These are phyloP conservation scores for Drosophila setifemur DNA, from an alignment of 1,140 invertebrate species.

Conservation along the genomic window DNA sequence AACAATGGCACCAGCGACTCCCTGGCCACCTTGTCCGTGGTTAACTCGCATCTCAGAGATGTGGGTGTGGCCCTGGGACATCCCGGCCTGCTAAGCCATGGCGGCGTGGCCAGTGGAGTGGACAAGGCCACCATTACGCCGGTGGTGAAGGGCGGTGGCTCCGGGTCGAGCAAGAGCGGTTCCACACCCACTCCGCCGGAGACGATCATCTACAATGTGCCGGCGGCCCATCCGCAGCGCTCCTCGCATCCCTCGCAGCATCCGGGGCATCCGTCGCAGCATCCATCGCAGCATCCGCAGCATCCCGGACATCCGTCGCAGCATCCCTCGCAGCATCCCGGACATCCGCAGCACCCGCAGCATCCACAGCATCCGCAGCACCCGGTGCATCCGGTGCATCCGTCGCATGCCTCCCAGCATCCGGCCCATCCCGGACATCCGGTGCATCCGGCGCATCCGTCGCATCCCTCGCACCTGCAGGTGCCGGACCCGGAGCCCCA, in stretches of 20 bases:
- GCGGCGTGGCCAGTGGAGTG: background rate
- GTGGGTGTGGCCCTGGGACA: conserved; percentile 61
- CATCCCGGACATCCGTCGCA: background rate
- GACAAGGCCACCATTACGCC: conserved; percentile 68
- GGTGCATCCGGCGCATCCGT: conserved; percentile 14
- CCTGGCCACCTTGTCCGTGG: conserved; percentile 88
- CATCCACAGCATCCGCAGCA: conserved; percentile 12
- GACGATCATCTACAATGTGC: conserved; percentile 83
- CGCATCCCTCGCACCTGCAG: conserved; percentile 82
- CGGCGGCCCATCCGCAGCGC: conserved; percentile 20
- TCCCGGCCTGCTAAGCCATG: conserved; percentile 58
- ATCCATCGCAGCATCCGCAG: background rate
- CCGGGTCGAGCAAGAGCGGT: conserved; percentile 14
- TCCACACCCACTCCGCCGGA: conserved; percentile 82
- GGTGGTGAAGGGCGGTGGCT: conserved; percentile 85
- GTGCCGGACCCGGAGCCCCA: conserved; percentile 84
- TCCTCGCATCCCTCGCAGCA: conserved; percentile 1
- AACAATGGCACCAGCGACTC: conserved; percentile 57
- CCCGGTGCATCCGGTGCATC: conserved; percentile 13
- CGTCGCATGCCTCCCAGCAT: background rate
- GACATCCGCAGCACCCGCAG: background rate
- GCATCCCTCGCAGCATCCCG: background rate
- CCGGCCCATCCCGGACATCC: conserved; percentile 10
- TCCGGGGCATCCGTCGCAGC: conserved; percentile 9
- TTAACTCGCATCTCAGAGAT: conserved; percentile 84